These are phyloP conservation scores for Sternotherus odoratus DNA, from an alignment of 2,797 vertebrate species.

Conservation along the genomic window DNA sequence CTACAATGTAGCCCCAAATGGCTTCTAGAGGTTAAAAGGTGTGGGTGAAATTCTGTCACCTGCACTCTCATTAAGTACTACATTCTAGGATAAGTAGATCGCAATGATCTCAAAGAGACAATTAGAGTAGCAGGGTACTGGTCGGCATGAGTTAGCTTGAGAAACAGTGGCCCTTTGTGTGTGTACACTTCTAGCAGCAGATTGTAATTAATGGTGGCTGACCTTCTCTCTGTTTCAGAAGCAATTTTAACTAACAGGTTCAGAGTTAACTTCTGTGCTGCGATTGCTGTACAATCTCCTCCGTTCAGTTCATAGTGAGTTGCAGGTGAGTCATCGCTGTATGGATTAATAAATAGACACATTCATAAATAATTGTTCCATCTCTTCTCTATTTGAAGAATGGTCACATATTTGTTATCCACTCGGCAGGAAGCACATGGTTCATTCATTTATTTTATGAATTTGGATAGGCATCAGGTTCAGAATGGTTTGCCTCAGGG, in stretches of 20 bases:
- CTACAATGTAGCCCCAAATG: neutral
- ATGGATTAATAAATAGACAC: rapidly evolving
- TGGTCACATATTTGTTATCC: neutral
- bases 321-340: neutral
- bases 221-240: rapidly evolving
- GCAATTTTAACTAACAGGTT: neutral
- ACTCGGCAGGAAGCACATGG: neutral
- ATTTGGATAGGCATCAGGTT: neutral
- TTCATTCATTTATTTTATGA: conserved; percentile 1
- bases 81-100: neutral
- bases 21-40: neutral
- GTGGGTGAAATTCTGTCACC: neutral
- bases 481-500: conserved; percentile 2
- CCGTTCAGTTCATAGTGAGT: rapidly evolving
- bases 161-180: neutral
- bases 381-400: neutral
- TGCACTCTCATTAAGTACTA: neutral
- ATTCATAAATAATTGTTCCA: neutral
- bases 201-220: neutral
- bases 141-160: neutral
- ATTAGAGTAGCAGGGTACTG: neutral
- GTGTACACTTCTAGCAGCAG: neutral
- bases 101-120: rapidly evolving
- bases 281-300: rapidly evolving
- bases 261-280: neutral